Conservation (phyloP, 2,888 invertebrate species). For the Sphaerophoria taeniata region DNA sequence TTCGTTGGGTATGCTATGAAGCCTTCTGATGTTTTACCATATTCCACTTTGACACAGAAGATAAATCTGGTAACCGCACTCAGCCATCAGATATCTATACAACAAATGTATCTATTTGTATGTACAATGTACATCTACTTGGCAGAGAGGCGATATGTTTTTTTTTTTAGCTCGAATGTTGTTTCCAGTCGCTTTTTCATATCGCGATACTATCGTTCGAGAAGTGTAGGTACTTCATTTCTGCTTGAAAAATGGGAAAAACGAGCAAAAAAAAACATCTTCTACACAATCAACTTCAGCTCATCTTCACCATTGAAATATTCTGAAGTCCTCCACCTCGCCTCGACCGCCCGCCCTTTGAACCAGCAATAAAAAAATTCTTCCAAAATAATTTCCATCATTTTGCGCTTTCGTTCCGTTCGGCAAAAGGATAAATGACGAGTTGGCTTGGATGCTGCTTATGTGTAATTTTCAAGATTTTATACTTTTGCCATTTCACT, state of each 20-base stretch:
- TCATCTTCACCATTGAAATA: constrained; percentile 43
- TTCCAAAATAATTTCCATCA: constrained; percentile 70
- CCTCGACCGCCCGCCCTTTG: constrained; percentile 32
- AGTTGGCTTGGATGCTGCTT: constrained; percentile 67
- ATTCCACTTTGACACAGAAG: constrained; percentile 35
- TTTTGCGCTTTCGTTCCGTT: constrained; percentile 67
- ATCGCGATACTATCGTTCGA: constrained; percentile 70
- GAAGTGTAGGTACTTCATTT: constrained; percentile 69
- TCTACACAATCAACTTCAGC: constrained; percentile 69
- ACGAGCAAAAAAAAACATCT: constrained; percentile 50
- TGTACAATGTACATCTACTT: not conserved
- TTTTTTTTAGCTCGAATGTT: constrained; percentile 46
- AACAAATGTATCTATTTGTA: not conserved
- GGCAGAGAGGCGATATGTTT: not conserved
- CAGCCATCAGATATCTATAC: constrained; percentile 1
- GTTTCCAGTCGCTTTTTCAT: constrained; percentile 63
- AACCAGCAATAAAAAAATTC: constrained; percentile 61
- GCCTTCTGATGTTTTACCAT: constrained; percentile 49
- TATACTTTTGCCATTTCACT: constrained; percentile 51
- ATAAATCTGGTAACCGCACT: constrained; percentile 64
- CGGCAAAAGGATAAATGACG: constrained; percentile 63
- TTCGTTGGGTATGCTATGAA: constrained; percentile 8
- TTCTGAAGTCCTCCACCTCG: constrained; percentile 6
- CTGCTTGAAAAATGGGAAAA: constrained; percentile 68
- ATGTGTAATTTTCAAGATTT: constrained; percentile 52